phyloP scores from a whole-genome alignment of 2,113 vertebrate genomes.

The Barnardius zonarius region DNA sequence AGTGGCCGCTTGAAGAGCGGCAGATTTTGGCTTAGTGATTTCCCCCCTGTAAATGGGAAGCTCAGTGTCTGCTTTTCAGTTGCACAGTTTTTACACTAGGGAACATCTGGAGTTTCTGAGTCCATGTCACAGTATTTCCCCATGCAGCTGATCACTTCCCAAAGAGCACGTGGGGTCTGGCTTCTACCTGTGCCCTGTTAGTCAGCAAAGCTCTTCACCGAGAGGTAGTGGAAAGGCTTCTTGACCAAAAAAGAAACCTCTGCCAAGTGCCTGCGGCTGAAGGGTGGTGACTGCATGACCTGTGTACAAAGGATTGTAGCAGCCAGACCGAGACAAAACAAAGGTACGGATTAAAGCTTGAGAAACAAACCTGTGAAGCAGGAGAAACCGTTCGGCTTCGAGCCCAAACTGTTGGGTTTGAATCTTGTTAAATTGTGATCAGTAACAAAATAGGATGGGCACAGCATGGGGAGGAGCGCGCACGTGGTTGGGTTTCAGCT shows the following conservation, averaged over 20 bases:
- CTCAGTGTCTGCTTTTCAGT: neutral
- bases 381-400: neutral
- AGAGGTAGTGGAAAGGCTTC: neutral
- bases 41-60: neutral
- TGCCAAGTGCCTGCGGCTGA: conserved; percentile 5
- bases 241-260: neutral
- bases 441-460: neutral
- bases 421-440: neutral
- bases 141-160: neutral
- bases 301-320: conserved; percentile 46
- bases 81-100: neutral
- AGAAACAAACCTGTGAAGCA: conserved; percentile 37
- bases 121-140: neutral
- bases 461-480: neutral
- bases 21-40: neutral
- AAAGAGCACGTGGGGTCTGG: neutral
- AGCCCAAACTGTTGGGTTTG: neutral
- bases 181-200: neutral
- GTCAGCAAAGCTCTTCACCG: neutral
- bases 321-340: conserved; percentile 21
- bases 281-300: conserved; percentile 28
- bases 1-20: neutral
- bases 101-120: neutral
- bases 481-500: neutral
- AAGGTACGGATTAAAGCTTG: conserved; percentile 31